Evolutionary conservation across 2,888 invertebrate genomes (phyloP).

Genomic region (Sarcophaga variegata): DNA sequence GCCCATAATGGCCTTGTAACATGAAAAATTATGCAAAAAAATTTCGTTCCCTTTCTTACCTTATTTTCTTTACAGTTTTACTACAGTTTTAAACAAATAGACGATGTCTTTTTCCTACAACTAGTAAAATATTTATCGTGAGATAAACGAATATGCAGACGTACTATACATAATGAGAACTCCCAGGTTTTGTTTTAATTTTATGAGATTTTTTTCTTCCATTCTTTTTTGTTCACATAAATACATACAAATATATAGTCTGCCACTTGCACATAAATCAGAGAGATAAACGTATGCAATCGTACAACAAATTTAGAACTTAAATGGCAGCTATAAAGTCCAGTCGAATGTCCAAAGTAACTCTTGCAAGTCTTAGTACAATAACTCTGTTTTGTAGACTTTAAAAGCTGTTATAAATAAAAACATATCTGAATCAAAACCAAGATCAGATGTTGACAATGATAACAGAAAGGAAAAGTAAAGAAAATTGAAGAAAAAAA

Average conservation of each 20-base stretch:
- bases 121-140: conserved; percentile 5
- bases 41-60: too few species aligned
- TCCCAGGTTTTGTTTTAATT: conserved; percentile 22
- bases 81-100: too few species aligned
- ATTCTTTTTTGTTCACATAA: neutral
- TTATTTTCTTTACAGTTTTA: too few species aligned
- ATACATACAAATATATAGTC: too few species aligned
- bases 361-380: too few species aligned
- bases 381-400: too few species aligned
- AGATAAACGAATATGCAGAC: conserved; percentile 46
- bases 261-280: neutral
- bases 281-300: conserved; percentile 6
- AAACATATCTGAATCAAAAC: too few species aligned
- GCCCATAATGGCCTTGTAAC: conserved; percentile 26
- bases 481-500: too few species aligned
- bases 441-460: too few species aligned
- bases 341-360: too few species aligned
- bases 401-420: too few species aligned
- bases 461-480: too few species aligned
- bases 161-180: conserved; percentile 19
- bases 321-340: neutral
- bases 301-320: neutral
- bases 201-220: conserved; percentile 43
- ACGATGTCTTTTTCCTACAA: neutral
- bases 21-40: neutral